phyloP scores from a whole-genome alignment of 2,888 invertebrate species.

The Idaea dimidiata region DNA sequence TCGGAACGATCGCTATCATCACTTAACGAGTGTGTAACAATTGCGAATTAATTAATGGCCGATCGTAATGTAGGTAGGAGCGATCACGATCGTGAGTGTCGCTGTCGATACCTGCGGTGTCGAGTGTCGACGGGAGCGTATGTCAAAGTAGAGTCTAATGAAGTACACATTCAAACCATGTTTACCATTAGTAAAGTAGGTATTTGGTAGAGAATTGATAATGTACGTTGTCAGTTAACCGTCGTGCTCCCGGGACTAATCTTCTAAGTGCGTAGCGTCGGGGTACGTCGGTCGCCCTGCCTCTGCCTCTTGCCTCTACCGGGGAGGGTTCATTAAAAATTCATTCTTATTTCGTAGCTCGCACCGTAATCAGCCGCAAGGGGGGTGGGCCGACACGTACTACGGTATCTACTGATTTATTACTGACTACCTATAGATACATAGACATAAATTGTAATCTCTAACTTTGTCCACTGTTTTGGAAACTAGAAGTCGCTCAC shows the following conservation, averaged over 20 bases:
- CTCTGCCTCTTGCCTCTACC: conserved; percentile 26
- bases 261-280: conserved; percentile 75
- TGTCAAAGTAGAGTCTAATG: conserved; percentile 5
- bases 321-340: conserved; percentile 74
- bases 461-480: conserved; percentile 5
- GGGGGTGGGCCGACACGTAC: conserved; percentile 48
- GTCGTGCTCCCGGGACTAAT: conserved; percentile 74
- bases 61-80: conserved; percentile 17
- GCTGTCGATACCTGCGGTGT: conserved; percentile 7
- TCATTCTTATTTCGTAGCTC: conserved; percentile 77
- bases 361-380: conserved; percentile 69
- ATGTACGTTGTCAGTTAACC: conserved; percentile 58
- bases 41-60: conserved; percentile 27
- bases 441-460: neutral
- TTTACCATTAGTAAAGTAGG: conserved; percentile 23
- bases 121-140: neutral
- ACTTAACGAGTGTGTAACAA: conserved; percentile 15
- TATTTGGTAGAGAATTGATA: conserved; percentile 41
- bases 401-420: conserved; percentile 62
- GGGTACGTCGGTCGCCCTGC: conserved; percentile 26
- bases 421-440: conserved; percentile 28
- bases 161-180: conserved; percentile 12
- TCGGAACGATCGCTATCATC: conserved; percentile 23
- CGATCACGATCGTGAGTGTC: conserved; percentile 6
- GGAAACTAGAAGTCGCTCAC: neutral